These are phyloP conservation scores for Hyles lineata DNA, from an alignment of 2,888 invertebrate genomes.

Conservation along the genomic window DNA sequence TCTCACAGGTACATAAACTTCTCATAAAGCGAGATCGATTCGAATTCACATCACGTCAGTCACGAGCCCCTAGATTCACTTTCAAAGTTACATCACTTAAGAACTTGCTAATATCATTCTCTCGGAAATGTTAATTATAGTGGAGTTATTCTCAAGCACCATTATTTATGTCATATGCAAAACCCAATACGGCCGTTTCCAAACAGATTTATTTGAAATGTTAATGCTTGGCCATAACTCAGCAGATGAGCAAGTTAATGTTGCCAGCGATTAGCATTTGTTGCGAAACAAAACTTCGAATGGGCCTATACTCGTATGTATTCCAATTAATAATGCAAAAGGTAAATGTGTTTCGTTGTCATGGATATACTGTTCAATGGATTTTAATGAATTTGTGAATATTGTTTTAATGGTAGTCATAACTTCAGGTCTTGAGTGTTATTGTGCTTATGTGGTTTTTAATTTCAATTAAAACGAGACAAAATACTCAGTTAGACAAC, in stretches of 20 bases:
- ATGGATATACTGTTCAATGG: not conserved
- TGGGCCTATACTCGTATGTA: not conserved
- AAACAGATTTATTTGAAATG: constrained; percentile 19
- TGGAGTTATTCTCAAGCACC: not conserved
- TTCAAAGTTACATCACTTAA: not conserved
- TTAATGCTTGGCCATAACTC: constrained; percentile 21
- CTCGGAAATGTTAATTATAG: constrained; percentile 6
- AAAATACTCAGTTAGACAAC: too few species aligned
- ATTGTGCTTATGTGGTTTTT: too few species aligned
- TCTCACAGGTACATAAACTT: too few species aligned
- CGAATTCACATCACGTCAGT: too few species aligned
- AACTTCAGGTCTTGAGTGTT: too few species aligned
- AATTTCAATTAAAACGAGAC: too few species aligned
- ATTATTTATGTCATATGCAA: constrained; percentile 7
- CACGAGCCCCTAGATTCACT: not conserved
- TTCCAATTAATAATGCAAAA: not conserved
- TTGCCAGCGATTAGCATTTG: constrained; percentile 7
- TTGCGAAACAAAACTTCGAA: constrained; percentile 3
- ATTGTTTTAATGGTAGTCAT: too few species aligned
- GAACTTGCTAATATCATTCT: not conserved
- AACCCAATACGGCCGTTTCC: not conserved
- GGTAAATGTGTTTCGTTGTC: not conserved
- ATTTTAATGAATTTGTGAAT: too few species aligned
- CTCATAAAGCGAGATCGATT: too few species aligned
- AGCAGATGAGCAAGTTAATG: constrained; percentile 9